Evolutionary conservation across 1,140 invertebrate species (phyloP).

Genomic region (Paraescarpia echinospica): DNA sequence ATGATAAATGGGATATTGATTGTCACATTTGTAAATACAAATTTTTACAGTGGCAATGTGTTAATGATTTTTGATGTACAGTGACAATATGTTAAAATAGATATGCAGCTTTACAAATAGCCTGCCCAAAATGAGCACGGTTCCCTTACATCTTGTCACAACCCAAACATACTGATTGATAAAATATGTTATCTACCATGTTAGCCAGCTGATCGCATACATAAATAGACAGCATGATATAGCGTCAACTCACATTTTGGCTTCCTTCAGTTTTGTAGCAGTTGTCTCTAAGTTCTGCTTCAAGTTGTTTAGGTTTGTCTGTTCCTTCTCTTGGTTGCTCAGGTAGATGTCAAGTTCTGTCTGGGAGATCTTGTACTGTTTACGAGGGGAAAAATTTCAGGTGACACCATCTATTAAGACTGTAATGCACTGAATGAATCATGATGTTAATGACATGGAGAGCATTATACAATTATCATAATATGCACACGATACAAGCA

Average conservation of each 20-base stretch:
- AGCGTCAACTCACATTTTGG: conserved; percentile 39
- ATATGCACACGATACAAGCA: no score
- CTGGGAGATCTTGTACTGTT: conserved; percentile 72
- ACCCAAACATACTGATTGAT: neutral
- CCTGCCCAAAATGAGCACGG: no score
- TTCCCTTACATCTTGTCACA: no score
- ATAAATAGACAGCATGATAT: neutral
- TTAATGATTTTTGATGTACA: no score
- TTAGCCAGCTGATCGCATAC: neutral
- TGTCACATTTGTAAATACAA: no score
- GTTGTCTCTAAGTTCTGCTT: conserved; percentile 55
- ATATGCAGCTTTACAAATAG: no score
- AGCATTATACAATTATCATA: no score
- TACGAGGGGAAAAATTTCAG: conserved; percentile 33
- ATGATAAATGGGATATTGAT: no score
- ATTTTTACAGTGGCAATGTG: no score
- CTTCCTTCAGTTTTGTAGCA: conserved; percentile 42
- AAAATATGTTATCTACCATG: neutral
- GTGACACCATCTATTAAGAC: neutral
- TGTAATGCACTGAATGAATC: neutral
- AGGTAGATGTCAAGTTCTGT: conserved; percentile 80
- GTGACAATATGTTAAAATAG: no score
- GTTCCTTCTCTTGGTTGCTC: conserved; percentile 75
- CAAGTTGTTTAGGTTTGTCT: conserved; percentile 71
- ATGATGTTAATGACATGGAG: no score